phyloP scores from a whole-genome alignment of 2,113 vertebrate genomes.

The Passer domesticus region DNA sequence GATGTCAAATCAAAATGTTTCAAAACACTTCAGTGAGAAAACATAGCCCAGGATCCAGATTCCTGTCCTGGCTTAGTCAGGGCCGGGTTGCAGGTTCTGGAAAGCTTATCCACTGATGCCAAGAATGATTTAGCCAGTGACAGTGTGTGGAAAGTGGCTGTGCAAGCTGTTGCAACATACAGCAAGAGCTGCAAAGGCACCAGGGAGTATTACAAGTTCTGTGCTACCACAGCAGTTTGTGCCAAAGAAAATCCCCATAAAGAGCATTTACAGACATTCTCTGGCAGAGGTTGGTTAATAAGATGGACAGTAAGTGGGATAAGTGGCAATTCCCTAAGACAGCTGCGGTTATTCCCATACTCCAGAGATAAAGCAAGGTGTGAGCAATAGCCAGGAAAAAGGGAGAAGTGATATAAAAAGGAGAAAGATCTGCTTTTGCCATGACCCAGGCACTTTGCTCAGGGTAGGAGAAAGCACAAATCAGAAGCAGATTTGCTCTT shows the following conservation, averaged over 20 bases:
- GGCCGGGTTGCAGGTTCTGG: background rate
- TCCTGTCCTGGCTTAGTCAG: background rate
- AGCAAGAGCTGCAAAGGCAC: background rate
- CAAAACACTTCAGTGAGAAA: background rate
- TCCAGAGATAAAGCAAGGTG: background rate
- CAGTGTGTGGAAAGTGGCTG: background rate
- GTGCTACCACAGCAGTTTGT: background rate
- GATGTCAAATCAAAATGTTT: background rate
- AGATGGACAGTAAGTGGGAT: background rate
- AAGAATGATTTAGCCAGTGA: constrained; percentile 7
- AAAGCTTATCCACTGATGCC: constrained; percentile 9
- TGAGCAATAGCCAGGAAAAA: background rate
- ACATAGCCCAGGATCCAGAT: background rate
- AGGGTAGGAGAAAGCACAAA: background rate
- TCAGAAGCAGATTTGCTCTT: background rate
- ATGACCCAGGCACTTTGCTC: background rate
- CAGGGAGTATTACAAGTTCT: background rate
- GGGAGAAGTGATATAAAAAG: background rate
- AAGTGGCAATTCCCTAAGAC: background rate
- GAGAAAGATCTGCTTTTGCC: background rate
- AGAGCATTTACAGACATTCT: background rate
- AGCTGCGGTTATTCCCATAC: background rate
- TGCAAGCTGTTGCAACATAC: constrained; percentile 17
- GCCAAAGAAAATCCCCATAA: background rate
- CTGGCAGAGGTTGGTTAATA: background rate